These are phyloP conservation scores for Ptychochromis oligacanthus DNA, from an alignment of 2,113 vertebrate genomes.

Conservation along the genomic window DNA sequence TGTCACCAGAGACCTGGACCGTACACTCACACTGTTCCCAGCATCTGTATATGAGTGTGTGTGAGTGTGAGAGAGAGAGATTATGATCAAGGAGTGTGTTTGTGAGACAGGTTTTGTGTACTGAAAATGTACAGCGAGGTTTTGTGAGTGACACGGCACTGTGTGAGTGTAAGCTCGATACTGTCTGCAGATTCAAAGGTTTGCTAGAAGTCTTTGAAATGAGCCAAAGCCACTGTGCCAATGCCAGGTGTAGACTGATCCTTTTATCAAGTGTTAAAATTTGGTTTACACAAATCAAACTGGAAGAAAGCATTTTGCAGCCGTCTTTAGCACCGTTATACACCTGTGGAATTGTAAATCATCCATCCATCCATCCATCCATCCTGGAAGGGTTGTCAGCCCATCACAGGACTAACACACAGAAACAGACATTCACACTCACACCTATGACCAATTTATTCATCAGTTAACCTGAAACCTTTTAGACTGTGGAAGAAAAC, in stretches of 20 bases:
- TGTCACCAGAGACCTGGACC: conserved; percentile 96
- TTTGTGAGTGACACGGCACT: conserved; percentile 30
- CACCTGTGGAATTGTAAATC: background rate
- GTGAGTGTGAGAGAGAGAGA: conserved; percentile 60
- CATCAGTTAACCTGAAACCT: background rate
- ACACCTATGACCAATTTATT: too few relatives aligned
- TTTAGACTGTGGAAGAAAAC: background rate
- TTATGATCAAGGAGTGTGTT: conserved; percentile 71
- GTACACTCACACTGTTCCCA: conserved; percentile 73
- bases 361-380: background rate
- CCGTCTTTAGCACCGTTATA: background rate
- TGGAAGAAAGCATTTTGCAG: background rate
- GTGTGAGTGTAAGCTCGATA: conserved; percentile 17
- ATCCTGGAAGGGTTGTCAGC: background rate
- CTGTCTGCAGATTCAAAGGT: conserved; percentile 15
- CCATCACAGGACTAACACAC: too few relatives aligned
- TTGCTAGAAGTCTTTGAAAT: conserved; percentile 10
- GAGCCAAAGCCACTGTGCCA: background rate
- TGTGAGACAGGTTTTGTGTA: conserved; percentile 67
- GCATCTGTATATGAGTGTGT: conserved; percentile 51
- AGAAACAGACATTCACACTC: too few relatives aligned
- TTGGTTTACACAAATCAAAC: background rate
- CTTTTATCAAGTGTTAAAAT: background rate
- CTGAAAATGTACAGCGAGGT: conserved; percentile 45
- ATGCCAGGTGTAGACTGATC: background rate